Base-by-base conservation (phyloP, 2,797 vertebrate species). In the Phalanger gymnotis region DNA sequence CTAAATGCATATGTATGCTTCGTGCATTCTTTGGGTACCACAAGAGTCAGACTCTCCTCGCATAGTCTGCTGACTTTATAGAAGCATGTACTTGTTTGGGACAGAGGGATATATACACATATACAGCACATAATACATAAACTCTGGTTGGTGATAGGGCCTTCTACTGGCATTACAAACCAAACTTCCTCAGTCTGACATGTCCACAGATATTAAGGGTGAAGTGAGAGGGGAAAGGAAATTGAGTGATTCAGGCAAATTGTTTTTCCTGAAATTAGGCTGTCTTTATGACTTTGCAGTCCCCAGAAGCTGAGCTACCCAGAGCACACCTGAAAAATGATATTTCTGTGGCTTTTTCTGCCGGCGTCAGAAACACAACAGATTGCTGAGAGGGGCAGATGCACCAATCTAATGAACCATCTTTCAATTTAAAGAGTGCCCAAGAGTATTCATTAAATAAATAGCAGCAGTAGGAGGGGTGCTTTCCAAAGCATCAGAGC, bases 371-470 rank as follows among this genome's bases (percentile, higher is more conserved):
- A 97, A 97, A 96, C 94, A 98, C 98, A 96, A 94, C 96, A 98
- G 98, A 98, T 97, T 98, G 98, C 98, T 98, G 98, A 98, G 96
- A 95, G 98, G 97, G 98, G 97, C 98, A 97, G 98, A 98, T 98
- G 97, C 98, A 97, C 98, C 94, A 95, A 97, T 97, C 98, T 98
- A 98, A 98, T 98, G 97, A 98, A 98, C 97, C 58, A 97, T 98
- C 97, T 97, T 98, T 98, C 98, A 98, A 96, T 97, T 98, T 98
- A 98, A 97, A 97, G 97, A 98, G 98, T 25, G 34, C 99, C 98
- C 98, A 98, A 97, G 98, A 98, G 98, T 98, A 96, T 98, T 98
- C 98, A 98, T 98, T 98, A 98, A 98, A 97, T 98, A 98, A 98
- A 98, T 98, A 97, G 98, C 95, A 91, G 92, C 91, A 58, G 97